Conservation (phyloP, 2,888 invertebrate genomes). For the Drosophila meridiana region DNA sequence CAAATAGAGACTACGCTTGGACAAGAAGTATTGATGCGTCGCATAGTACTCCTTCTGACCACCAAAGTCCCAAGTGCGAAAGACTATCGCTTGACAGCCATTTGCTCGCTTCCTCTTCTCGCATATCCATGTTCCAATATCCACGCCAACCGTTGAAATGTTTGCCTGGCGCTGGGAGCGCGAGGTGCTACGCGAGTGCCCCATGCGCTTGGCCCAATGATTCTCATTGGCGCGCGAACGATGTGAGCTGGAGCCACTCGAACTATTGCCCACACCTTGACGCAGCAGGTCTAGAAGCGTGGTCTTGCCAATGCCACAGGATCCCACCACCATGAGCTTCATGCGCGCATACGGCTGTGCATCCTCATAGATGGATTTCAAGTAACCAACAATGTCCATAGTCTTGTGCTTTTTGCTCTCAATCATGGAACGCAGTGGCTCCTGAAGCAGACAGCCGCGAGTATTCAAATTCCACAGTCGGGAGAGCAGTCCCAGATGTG, state of each 20-base stretch:
- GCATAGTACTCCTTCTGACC: slow-evolving; percentile 99
- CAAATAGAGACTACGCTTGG: slow-evolving; percentile 96
- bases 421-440: slow-evolving; percentile 95
- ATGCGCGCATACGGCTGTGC: slow-evolving; percentile 97
- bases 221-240: slow-evolving; percentile 87
- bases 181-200: slow-evolving; percentile 92
- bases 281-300: slow-evolving; percentile 94
- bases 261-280: slow-evolving; percentile 89
- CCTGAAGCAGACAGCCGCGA: slow-evolving; percentile 93
- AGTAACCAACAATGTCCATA: slow-evolving; percentile 95
- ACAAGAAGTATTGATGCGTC: slow-evolving; percentile 99
- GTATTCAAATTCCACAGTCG: slow-evolving; percentile 99
- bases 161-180: slow-evolving; percentile 90
- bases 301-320: slow-evolving; percentile 95
- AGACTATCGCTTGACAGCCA: slow-evolving; percentile 92
- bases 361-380: slow-evolving; percentile 94
- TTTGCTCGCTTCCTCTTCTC: slow-evolving; percentile 93
- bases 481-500: slow-evolving; percentile 96
- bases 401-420: slow-evolving; percentile 97
- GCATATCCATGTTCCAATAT: slow-evolving; percentile 97
- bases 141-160: slow-evolving; percentile 98
- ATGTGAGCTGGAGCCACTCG: slow-evolving; percentile 87
- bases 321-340: slow-evolving; percentile 98
- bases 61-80: slow-evolving; percentile 99
- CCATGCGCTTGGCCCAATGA: slow-evolving; percentile 98